Percentiles rank a stretch among this genome's conserved stretches.
Conservation (phyloP, 2,888 invertebrate genomes). For the Agrilus mali region DNA sequence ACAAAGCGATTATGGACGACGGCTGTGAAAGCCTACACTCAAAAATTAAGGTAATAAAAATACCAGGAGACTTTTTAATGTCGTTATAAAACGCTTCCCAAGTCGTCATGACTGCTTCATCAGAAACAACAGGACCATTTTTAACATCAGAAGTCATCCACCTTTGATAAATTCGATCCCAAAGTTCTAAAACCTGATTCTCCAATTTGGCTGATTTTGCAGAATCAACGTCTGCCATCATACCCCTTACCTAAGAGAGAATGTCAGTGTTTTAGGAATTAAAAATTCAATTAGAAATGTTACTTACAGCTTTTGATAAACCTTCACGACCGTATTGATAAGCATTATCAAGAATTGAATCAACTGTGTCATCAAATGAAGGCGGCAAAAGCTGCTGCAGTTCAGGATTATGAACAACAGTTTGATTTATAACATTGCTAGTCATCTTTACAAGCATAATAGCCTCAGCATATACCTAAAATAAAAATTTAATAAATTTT, state of each 20-base stretch:
- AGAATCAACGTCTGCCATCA: conserved; percentile 68
- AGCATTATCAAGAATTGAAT: conserved; percentile 84
- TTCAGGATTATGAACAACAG: conserved; percentile 81
- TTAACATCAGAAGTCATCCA: conserved; percentile 65
- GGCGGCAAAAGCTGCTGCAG: conserved; percentile 72
- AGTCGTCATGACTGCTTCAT: conserved; percentile 56
- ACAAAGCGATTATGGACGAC: too few species aligned
- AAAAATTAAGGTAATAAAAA: conserved; percentile 8
- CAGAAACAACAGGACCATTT: conserved; percentile 61
- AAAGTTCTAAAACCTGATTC: conserved; percentile 78
- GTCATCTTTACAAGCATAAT: conserved; percentile 82
- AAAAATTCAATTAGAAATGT: not conserved
- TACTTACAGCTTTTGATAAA: conserved; percentile 68
- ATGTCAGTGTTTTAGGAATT: not conserved
- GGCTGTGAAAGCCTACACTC: too few species aligned
- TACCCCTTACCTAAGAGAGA: conserved; percentile 49
- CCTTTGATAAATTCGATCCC: conserved; percentile 88
- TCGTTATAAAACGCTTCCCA: conserved; percentile 61
- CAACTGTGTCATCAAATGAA: conserved; percentile 72
- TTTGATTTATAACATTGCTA: conserved; percentile 78
- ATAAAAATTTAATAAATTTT: conserved; percentile 7
- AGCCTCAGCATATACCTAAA: conserved; percentile 85
- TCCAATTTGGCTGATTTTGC: conserved; percentile 73
- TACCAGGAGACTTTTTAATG: conserved; percentile 64
- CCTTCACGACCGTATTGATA: conserved; percentile 87